Conservation (phyloP, 1,140 invertebrate species). For the Oreohelix idahoensis region DNA sequence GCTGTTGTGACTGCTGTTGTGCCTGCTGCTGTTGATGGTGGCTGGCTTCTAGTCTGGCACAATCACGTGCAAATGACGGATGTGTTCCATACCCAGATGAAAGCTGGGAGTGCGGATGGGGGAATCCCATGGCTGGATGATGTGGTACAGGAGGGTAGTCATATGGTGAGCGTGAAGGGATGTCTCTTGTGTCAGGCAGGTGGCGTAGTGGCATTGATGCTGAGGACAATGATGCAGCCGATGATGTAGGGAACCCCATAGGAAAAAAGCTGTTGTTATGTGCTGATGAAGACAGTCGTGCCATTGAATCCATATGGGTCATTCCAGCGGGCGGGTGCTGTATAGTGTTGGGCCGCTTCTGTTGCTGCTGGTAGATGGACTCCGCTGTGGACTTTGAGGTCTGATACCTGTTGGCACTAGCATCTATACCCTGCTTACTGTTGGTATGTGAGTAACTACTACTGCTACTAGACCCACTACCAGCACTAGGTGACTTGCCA, state of each 20-base stretch:
- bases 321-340: conserved; percentile 31
- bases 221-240: conserved; percentile 20
- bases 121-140: conserved; percentile 44
- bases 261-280: conserved; percentile 33
- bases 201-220: conserved; percentile 38
- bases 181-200: conserved; percentile 24
- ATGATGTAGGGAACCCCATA: conserved; percentile 25
- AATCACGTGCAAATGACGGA: conserved; percentile 28
- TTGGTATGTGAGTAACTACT: background rate
- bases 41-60: conserved; percentile 32
- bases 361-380: conserved; percentile 41
- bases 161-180: conserved; percentile 41
- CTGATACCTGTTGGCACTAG: conserved; percentile 12
- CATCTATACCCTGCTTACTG: background rate
- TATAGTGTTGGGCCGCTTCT: conserved; percentile 40
- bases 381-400: conserved; percentile 24
- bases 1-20: conserved; percentile 23
- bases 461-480: conserved; percentile 17
- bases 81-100: conserved; percentile 27
- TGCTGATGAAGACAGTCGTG: conserved; percentile 11
- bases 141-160: conserved; percentile 41
- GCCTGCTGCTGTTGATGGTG: conserved; percentile 44
- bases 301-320: conserved; percentile 34
- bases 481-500: background rate
- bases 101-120: conserved; percentile 36